Evolutionary conservation across 2,113 vertebrate genomes (phyloP), one percentile per base, ranked within the genome.

Genomic region (Eidolon helvum): DNA sequence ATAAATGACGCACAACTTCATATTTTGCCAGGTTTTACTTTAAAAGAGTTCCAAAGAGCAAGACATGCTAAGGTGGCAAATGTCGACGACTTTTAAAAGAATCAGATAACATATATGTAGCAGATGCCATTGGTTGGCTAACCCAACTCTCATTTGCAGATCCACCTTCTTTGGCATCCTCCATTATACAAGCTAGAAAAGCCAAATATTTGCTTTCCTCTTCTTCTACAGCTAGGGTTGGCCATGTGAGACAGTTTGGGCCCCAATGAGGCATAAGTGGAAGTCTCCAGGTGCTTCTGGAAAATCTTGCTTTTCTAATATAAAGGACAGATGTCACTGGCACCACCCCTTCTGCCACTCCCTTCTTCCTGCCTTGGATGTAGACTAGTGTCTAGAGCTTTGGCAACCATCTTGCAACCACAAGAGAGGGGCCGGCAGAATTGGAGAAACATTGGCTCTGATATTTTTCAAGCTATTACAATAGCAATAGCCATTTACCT

Each of bases 11-110:
- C 10, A 82, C 18, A 71, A 65, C 40, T 89, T 87, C 72, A 8
- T 93, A 57, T 84, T 95, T 87, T 82, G 80, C 53, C 80, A 97
- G 86, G 9, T 63, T 92, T 94, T 94, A 95, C 75, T 87, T 75
- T 88, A 68, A 88, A 86, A 71, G 65, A 78, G 45, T 68, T 90
- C n/a, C 65, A 83, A 78, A 95, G 63, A 91, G 38, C 8, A 83
- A 50, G 24, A 5, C 43, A 21, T 14, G 38, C 48, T 87, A 75
- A 74, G 5, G 18, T 68, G 38, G 66, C 68, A 24, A 94, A 75
- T 33, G 43, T 19, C 53, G 57, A 79, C 33, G 61, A 53, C 69
- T 87, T 91, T 33, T 14, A 55, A 57, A 68, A 96, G 88, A 87
- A 88, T 61, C 12, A 65, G 10, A 63, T 10, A 10, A 21, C 15